phyloP scores from a whole-genome alignment of 2,888 invertebrate genomes.

The Marasmarcha lunaedactyla region DNA sequence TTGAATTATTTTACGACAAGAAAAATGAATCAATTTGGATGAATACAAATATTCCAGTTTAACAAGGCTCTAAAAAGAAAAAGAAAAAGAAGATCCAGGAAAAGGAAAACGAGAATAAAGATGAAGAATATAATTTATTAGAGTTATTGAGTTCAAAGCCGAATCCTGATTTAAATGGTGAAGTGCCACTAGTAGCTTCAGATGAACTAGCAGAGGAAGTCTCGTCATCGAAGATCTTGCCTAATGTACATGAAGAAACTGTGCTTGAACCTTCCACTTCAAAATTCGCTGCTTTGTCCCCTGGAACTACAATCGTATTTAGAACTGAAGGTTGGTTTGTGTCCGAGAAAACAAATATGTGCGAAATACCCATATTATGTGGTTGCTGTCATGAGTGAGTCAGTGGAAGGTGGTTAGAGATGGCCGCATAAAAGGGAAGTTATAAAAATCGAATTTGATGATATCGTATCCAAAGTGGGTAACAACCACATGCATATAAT shows the following conservation, averaged over 20 bases:
- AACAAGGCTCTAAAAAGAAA: not conserved
- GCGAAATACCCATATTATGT: too few relatives aligned
- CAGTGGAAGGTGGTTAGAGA: too few relatives aligned
- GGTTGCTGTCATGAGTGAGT: too few relatives aligned
- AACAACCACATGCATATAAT: constrained; percentile 2
- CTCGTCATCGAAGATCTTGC: not conserved
- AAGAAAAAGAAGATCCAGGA: not conserved
- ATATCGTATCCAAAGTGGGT: constrained; percentile 1
- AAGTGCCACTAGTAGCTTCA: constrained; percentile 1
- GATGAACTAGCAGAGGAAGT: constrained; percentile 2
- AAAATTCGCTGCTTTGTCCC: constrained; percentile 4
- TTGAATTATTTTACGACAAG: constrained; percentile 5
- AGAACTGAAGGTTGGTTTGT: too few relatives aligned
- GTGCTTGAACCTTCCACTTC: not conserved
- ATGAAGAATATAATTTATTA: not conserved
- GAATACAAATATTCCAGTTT: too few relatives aligned
- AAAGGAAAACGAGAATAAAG: constrained; percentile 2
- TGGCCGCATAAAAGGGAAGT: constrained; percentile 3
- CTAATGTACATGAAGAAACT: too few relatives aligned
- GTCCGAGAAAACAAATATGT: too few relatives aligned
- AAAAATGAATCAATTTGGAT: too few relatives aligned
- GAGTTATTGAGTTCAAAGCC: too few relatives aligned
- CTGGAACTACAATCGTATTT: constrained; percentile 5
- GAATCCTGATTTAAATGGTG: not conserved
- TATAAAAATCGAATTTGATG: constrained; percentile 4